Conservation (phyloP, 2,113 vertebrate species). For the Oreocharis arfaki region DNA sequence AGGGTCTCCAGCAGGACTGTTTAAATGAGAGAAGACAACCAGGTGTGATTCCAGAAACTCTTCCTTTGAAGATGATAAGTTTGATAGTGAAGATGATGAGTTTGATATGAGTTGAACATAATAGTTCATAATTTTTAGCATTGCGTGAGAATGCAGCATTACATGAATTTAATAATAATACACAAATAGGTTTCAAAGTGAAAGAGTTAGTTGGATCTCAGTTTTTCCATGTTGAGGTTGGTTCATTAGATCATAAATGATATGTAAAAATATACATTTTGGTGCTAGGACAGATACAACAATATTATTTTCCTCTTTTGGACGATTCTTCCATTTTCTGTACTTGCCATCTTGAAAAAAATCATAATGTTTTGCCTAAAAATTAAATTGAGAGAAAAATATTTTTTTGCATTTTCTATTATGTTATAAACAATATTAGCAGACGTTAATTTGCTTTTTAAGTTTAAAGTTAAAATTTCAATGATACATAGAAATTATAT, state of each 20-base stretch:
- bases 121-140: neutral
- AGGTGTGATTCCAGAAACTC: neutral
- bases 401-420: neutral
- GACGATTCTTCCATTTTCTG: neutral
- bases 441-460: neutral
- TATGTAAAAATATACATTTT: neutral
- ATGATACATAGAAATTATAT: neutral
- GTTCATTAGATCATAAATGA: neutral
- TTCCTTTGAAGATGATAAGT: neutral
- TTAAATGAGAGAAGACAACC: neutral
- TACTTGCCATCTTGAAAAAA: neutral
- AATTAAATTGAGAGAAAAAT: neutral
- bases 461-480: neutral
- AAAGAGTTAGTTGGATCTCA: neutral
- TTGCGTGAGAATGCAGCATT: neutral
- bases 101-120: neutral
- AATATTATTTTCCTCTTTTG: neutral
- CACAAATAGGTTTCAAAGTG: neutral
- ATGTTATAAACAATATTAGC: neutral
- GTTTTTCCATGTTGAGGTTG: neutral
- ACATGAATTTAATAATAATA: neutral
- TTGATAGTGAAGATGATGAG: neutral
- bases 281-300: neutral
- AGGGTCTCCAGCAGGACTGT: neutral
- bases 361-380: neutral